Conservation (phyloP, 2,113 vertebrate species). For the Carassius carassius region DNA sequence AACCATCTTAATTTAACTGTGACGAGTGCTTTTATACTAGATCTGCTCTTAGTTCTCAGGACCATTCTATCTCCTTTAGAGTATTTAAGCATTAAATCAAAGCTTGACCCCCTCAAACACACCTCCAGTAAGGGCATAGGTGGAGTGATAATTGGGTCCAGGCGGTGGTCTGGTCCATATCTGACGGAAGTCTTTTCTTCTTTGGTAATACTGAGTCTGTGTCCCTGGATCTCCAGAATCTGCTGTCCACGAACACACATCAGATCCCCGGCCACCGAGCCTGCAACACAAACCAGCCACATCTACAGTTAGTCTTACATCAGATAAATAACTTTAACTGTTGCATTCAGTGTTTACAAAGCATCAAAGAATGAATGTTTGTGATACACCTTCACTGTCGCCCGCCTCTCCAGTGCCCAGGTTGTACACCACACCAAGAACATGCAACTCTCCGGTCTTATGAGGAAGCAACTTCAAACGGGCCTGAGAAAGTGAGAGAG, state of each 20-base stretch:
- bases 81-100: background rate
- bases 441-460: slow-evolving; percentile 90
- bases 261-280: slow-evolving; percentile 77
- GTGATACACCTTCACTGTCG: slow-evolving; percentile 77
- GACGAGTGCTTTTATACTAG: background rate
- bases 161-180: slow-evolving; percentile 88
- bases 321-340: background rate
- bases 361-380: background rate
- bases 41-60: background rate
- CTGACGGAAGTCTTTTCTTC: slow-evolving; percentile 93
- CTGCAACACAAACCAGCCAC: slow-evolving; percentile 7
- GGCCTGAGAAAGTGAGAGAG: slow-evolving; percentile 73
- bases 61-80: background rate
- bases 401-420: slow-evolving; percentile 82
- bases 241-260: slow-evolving; percentile 88
- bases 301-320: background rate
- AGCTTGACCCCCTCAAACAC: slow-evolving; percentile 29
- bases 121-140: slow-evolving; percentile 97
- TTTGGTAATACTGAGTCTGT: slow-evolving; percentile 92
- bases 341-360: background rate
- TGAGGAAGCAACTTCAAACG: slow-evolving; percentile 93
- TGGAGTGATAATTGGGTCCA: slow-evolving; percentile 89
- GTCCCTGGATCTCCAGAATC: slow-evolving; percentile 94
- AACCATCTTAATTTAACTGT: background rate
- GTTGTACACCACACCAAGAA: slow-evolving; percentile 92